Evolutionary conservation across 2,888 invertebrate genomes (phyloP).

Genomic region (Eupeodes luniger): DNA sequence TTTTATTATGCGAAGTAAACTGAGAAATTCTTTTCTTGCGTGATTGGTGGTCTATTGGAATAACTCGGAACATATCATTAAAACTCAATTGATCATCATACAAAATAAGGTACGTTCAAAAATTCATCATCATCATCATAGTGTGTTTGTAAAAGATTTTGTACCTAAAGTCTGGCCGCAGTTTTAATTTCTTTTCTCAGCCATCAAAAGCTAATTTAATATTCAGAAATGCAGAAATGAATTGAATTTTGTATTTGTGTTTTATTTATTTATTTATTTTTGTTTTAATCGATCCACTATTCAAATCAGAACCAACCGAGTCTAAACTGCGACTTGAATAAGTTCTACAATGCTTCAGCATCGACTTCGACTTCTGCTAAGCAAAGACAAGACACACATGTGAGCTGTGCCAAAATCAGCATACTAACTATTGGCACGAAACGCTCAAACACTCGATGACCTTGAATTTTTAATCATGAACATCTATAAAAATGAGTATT

Average conservation of each 20-base stretch:
- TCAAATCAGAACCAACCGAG: constrained; percentile 55
- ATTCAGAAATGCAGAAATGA: constrained; percentile 64
- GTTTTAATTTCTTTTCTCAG: constrained; percentile 17
- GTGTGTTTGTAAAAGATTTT: neutral
- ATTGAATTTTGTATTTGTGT: neutral
- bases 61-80: constrained; percentile 58
- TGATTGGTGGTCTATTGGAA: constrained; percentile 67
- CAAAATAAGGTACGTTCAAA: neutral
- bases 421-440: constrained; percentile 52
- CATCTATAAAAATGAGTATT: constrained; percentile 28
- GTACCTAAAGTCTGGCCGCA: constrained; percentile 20
- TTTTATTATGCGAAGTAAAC: constrained; percentile 33
- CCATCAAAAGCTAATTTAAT: constrained; percentile 30
- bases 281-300: constrained; percentile 70
- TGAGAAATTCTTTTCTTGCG: constrained; percentile 22
- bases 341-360: constrained; percentile 34
- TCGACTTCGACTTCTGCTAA: neutral
- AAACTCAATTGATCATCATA: constrained; percentile 70
- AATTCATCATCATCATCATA: constrained; percentile 38
- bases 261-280: constrained; percentile 32
- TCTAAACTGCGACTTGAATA: constrained; percentile 26
- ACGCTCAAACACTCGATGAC: constrained; percentile 55
- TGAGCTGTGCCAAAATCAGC: constrained; percentile 62
- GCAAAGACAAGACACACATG: neutral
- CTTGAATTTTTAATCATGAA: constrained; percentile 70